phyloP scores from a whole-genome alignment of 2,113 vertebrate species.

The Atrichornis clamosus region DNA sequence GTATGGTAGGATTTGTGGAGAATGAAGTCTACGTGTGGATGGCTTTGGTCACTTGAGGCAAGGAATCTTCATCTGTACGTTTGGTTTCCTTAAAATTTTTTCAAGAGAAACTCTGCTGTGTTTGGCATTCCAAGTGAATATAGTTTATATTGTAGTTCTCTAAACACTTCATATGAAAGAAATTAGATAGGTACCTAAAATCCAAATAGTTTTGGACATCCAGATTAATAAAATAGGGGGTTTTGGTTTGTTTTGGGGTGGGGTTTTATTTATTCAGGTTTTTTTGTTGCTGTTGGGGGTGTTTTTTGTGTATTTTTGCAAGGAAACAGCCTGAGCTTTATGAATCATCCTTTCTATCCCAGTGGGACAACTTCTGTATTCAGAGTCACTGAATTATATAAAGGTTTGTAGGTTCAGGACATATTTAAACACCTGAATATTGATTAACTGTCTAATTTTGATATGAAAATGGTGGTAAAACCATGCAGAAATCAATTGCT shows the following conservation, averaged over 20 bases:
- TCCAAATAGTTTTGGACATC: not conserved
- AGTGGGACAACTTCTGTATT: not conserved
- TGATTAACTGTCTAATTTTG: constrained; percentile 53
- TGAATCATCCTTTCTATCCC: not conserved
- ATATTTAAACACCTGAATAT: constrained; percentile 20
- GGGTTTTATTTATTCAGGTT: not conserved
- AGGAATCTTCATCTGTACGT: not conserved
- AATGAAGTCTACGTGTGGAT: not conserved
- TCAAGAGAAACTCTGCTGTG: not conserved
- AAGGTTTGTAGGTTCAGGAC: not conserved
- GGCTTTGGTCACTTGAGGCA: not conserved
- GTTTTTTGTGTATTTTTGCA: not conserved
- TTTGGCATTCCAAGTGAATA: not conserved
- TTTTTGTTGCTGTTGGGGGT: not conserved
- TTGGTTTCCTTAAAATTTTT: not conserved
- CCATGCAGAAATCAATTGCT: constrained; percentile 12
- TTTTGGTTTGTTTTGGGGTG: not conserved
- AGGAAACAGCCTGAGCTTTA: not conserved
- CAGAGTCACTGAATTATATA: not conserved
- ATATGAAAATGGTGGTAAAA: constrained; percentile 22
- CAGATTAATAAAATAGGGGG: fast-evolving
- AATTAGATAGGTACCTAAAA: not conserved
- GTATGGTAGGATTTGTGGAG: not conserved
- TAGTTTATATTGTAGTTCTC: not conserved
- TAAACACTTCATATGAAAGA: not conserved